Percentiles rank a stretch among this genome's conserved stretches.
Evolutionary conservation across 2,888 invertebrate species (phyloP).

Genomic region (Alsophila aescularia): DNA sequence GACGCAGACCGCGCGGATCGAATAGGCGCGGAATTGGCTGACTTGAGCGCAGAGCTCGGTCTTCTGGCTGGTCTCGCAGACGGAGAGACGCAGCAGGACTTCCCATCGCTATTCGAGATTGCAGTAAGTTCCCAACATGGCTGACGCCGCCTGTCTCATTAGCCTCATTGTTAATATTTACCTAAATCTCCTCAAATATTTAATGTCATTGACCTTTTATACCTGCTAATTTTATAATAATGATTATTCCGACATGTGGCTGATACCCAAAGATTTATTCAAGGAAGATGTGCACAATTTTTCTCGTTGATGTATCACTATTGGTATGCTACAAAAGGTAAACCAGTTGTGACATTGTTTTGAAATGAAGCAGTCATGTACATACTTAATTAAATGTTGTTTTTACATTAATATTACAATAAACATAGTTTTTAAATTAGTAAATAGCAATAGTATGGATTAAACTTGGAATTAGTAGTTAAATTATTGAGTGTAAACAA

Average conservation of each 20-base stretch:
- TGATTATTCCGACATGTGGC: background rate
- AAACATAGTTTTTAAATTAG: too few species aligned
- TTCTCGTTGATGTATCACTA: too few species aligned
- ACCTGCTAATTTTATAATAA: slow-evolving; percentile 23
- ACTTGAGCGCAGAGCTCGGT: slow-evolving; percentile 75
- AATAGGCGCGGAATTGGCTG: slow-evolving; percentile 75
- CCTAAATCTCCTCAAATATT: slow-evolving; percentile 21
- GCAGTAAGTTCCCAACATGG: slow-evolving; percentile 73
- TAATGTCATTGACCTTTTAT: slow-evolving; percentile 43
- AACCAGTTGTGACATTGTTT: too few species aligned
- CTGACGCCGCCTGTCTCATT: slow-evolving; percentile 43
- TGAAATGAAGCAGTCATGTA: too few species aligned
- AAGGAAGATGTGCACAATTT: too few species aligned
- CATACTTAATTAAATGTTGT: too few species aligned
- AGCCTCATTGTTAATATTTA: slow-evolving; percentile 36
- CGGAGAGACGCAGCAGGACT: slow-evolving; percentile 69
- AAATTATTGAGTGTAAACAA: too few species aligned
- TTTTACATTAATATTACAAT: too few species aligned
- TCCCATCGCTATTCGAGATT: slow-evolving; percentile 75
- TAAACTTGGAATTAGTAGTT: too few species aligned
- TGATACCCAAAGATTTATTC: background rate
- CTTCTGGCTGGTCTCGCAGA: slow-evolving; percentile 75
- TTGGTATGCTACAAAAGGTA: too few species aligned
- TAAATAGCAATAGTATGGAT: too few species aligned
- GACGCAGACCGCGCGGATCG: slow-evolving; percentile 74